Conservation (phyloP, 2,888 invertebrate species). For the Melolontha melolontha region DNA sequence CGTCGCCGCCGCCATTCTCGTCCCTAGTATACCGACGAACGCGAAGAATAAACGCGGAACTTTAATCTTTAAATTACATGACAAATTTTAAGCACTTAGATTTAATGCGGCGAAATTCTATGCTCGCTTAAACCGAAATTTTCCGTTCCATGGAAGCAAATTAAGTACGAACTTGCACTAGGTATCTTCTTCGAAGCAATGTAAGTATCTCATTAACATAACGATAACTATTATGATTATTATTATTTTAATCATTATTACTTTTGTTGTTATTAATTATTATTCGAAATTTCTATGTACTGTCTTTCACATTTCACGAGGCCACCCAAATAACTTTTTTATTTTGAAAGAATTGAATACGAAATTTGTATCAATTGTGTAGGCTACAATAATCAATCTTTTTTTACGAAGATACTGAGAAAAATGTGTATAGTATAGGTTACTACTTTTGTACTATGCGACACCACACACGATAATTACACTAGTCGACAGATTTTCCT, state of each 20-base stretch:
- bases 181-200: conserved; percentile 20
- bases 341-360: no score
- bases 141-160: conserved; percentile 24
- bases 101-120: conserved; percentile 31
- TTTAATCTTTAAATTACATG: conserved; percentile 37
- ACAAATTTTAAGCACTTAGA: conserved; percentile 34
- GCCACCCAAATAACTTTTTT: no score
- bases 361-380: no score
- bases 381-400: no score
- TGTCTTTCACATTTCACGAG: no score
- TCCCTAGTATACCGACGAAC: background rate
- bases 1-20: background rate
- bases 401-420: no score
- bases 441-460: no score
- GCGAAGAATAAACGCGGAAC: conserved; percentile 14
- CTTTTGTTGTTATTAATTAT: no score
- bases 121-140: conserved; percentile 30
- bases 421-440: no score
- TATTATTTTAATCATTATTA: conserved; percentile 1
- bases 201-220: conserved; percentile 1
- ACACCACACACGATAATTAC: no score
- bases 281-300: no score
- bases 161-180: conserved; percentile 12
- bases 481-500: no score
- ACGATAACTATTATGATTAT: background rate